A percentile compares a stretch with the other conserved stretches of the same genome.
Evolutionary conservation across 1,140 invertebrate species (phyloP).

Genomic region (Drosophila orena): DNA sequence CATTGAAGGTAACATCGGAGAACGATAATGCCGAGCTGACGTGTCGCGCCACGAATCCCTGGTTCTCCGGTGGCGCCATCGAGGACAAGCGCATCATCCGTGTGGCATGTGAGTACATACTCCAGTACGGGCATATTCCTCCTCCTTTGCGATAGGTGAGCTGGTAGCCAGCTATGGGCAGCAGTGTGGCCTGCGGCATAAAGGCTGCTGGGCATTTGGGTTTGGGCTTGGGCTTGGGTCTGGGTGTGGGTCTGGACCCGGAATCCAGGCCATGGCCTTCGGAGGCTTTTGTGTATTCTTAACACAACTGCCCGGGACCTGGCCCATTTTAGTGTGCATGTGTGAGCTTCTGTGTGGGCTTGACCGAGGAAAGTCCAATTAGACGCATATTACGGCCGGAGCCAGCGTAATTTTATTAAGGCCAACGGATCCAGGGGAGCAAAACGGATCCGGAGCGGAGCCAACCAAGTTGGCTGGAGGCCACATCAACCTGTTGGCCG

Average conservation of each 20-base stretch:
- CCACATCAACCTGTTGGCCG: slow-evolving; percentile 62
- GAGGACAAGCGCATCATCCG: slow-evolving; percentile 91
- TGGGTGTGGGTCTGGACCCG: background rate
- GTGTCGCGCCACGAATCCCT: slow-evolving; percentile 95
- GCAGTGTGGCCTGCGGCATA: slow-evolving; percentile 9
- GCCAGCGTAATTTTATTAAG: slow-evolving; percentile 73
- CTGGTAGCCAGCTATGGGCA: slow-evolving; percentile 35
- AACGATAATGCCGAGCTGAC: slow-evolving; percentile 93
- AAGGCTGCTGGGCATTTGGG: slow-evolving; percentile 7
- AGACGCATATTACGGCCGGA: slow-evolving; percentile 71
- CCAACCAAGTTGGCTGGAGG: slow-evolving; percentile 17
- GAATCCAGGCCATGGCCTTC: slow-evolving; percentile 25
- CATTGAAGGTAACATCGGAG: slow-evolving; percentile 89
- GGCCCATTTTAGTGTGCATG: background rate
- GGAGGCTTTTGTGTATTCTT: slow-evolving; percentile 50
- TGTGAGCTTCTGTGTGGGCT: slow-evolving; percentile 15
- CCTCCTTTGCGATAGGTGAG: slow-evolving; percentile 30
- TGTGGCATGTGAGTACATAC: slow-evolving; percentile 91
- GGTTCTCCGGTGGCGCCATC: slow-evolving; percentile 91
- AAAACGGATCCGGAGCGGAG: slow-evolving; percentile 5
- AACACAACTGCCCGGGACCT: slow-evolving; percentile 23
- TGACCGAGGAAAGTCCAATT: slow-evolving; percentile 66
- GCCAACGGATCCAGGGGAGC: slow-evolving; percentile 29
- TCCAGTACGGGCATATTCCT: slow-evolving; percentile 8
- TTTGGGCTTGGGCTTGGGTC: background rate